phyloP scores from a whole-genome alignment of 2,888 invertebrate species.

The Parelbella ahira region DNA sequence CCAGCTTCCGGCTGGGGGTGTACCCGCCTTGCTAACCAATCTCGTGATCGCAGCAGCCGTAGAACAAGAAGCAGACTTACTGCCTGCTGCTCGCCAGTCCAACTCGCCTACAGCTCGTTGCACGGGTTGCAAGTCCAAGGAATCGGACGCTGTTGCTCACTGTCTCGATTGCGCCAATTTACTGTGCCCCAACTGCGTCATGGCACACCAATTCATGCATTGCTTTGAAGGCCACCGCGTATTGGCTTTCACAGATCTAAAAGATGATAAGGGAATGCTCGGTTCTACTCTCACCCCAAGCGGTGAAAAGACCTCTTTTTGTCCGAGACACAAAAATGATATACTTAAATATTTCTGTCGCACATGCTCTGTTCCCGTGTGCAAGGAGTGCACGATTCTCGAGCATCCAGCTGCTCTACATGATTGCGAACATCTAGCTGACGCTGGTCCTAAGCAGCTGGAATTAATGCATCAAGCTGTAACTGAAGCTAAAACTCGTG shows the following conservation, averaged over 20 bases:
- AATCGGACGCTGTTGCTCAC: constrained; percentile 96
- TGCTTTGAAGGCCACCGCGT: constrained; percentile 98
- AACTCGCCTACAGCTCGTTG: constrained; percentile 84
- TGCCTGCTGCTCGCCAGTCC: constrained; percentile 66
- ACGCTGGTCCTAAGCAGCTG: constrained; percentile 90
- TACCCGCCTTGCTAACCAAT: constrained; percentile 85
- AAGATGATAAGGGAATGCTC: constrained; percentile 81
- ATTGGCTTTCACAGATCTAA: constrained; percentile 84
- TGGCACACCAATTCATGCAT: constrained; percentile 99
- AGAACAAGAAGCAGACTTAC: constrained; percentile 77
- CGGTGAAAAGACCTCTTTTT: constrained; percentile 85
- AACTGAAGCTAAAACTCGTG: constrained; percentile 92
- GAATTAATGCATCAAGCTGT: constrained; percentile 90
- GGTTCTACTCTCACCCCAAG: constrained; percentile 77
- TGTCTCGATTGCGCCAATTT: constrained; percentile 98
- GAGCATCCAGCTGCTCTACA: constrained; percentile 92
- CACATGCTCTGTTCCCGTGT: constrained; percentile 94
- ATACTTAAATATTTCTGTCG: constrained; percentile 96
- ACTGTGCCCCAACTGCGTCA: constrained; percentile 97
- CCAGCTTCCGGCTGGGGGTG: constrained; percentile 76
- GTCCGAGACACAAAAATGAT: constrained; percentile 94
- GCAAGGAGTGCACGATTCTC: constrained; percentile 95
- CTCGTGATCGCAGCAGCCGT: constrained; percentile 79
- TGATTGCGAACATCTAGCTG: constrained; percentile 92
- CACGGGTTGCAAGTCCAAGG: constrained; percentile 97